phyloP scores from a whole-genome alignment of 2,797 vertebrate genomes.

The Cryptoprocta ferox region DNA sequence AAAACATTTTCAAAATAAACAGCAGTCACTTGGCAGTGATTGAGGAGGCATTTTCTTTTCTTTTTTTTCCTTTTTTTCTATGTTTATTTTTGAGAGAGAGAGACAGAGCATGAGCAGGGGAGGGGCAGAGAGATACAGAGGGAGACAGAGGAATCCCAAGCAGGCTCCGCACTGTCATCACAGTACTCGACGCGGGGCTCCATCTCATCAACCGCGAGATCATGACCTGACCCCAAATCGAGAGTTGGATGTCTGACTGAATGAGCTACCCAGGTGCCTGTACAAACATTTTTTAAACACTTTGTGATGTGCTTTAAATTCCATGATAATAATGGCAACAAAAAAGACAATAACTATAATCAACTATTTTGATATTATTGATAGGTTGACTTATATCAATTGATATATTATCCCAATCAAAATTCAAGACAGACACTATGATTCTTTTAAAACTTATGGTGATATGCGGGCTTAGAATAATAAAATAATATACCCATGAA shows the following conservation, averaged over 20 bases:
- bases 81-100: too few relatives aligned
- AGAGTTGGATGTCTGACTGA: too few relatives aligned
- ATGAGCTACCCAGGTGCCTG: too few relatives aligned
- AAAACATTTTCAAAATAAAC: not conserved
- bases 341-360: not conserved
- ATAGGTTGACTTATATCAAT: not conserved
- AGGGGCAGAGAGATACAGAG: too few relatives aligned
- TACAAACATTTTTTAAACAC: not conserved
- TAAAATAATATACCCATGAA: not conserved
- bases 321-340: not conserved
- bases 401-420: not conserved
- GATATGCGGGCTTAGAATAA: not conserved
- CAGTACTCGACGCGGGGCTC: too few relatives aligned
- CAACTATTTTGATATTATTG: not conserved
- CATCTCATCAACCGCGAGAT: too few relatives aligned
- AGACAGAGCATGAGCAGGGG: too few relatives aligned
- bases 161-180: too few relatives aligned
- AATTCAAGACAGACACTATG: not conserved
- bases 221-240: too few relatives aligned
- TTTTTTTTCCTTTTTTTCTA: too few relatives aligned
- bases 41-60: not conserved
- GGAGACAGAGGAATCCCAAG: too few relatives aligned
- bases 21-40: rapidly evolving
- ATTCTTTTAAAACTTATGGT: not conserved
- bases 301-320: not conserved